phyloP scores from a whole-genome alignment of 2,113 vertebrate genomes.

The Aplodontia rufa region DNA sequence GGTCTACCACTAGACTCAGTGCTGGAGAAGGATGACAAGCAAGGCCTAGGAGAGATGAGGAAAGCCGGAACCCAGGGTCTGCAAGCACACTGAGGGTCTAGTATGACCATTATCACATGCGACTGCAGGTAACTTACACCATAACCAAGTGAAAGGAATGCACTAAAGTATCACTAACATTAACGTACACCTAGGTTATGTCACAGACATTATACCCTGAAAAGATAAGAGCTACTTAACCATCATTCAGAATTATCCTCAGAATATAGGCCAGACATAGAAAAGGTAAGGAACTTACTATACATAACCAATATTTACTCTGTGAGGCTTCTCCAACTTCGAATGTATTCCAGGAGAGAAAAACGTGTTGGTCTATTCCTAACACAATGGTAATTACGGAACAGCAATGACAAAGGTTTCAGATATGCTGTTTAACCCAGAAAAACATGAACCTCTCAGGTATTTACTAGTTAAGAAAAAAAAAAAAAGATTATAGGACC shows the following conservation, averaged over 20 bases:
- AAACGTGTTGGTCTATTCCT: background rate
- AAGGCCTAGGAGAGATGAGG: background rate
- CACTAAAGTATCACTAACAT: background rate
- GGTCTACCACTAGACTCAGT: background rate
- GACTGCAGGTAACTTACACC: background rate
- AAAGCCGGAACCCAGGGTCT: background rate
- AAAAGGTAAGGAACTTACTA: background rate
- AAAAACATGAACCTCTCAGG: background rate
- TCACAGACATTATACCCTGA: background rate
- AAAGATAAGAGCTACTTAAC: conserved; percentile 17
- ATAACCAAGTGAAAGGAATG: background rate
- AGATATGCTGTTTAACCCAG: background rate
- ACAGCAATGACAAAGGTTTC: background rate
- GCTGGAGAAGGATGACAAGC: background rate
- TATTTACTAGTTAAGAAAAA: background rate
- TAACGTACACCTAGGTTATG: background rate
- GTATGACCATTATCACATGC: background rate
- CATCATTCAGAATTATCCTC: conserved; percentile 29
- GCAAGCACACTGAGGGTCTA: background rate
- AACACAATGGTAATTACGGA: background rate
- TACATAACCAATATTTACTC: background rate
- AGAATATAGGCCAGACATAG: background rate
- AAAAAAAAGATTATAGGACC: background rate
- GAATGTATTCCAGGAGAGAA: background rate
- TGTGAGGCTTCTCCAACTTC: background rate